These are phyloP conservation scores for Amiota communis DNA, from an alignment of 2,888 invertebrate species.

Conservation along the genomic window DNA sequence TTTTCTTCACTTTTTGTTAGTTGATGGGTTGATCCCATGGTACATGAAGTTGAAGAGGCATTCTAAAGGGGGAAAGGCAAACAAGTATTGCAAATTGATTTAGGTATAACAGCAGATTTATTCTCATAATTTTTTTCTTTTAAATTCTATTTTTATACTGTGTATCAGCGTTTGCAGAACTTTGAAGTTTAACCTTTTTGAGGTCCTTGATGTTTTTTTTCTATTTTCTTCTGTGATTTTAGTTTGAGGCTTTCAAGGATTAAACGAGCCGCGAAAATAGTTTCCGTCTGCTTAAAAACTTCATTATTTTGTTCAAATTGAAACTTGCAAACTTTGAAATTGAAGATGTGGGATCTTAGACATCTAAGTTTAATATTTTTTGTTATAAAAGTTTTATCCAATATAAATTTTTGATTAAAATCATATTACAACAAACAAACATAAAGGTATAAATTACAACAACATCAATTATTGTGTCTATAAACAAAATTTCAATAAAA, in stretches of 20 bases:
- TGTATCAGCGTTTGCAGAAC: too few species aligned
- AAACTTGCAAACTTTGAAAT: neutral
- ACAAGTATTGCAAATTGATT: constrained; percentile 53
- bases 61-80: neutral
- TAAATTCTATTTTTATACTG: too few species aligned
- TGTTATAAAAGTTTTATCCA: too few species aligned
- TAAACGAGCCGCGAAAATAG: constrained; percentile 66
- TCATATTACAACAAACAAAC: too few species aligned
- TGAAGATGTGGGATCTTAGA: too few species aligned
- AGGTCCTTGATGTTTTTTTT: constrained; percentile 42
- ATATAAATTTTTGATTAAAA: too few species aligned
- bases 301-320: constrained; percentile 4
- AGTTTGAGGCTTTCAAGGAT: constrained; percentile 45
- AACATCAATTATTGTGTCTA: constrained; percentile 13
- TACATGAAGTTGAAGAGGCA: constrained; percentile 29
- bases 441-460: constrained; percentile 36
- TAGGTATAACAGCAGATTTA: constrained; percentile 38
- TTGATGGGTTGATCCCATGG: constrained; percentile 38
- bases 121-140: constrained; percentile 47
- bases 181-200: too few species aligned
- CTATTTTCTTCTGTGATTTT: constrained; percentile 36
- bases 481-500: constrained; percentile 31
- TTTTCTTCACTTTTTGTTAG: neutral
- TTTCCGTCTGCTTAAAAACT: constrained; percentile 53
- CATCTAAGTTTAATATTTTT: too few species aligned